Evolutionary conservation across 1,140 invertebrate genomes (phyloP), one percentile per base, ranked within the genome.

Genomic region (Drosophila bipectinata): DNA sequence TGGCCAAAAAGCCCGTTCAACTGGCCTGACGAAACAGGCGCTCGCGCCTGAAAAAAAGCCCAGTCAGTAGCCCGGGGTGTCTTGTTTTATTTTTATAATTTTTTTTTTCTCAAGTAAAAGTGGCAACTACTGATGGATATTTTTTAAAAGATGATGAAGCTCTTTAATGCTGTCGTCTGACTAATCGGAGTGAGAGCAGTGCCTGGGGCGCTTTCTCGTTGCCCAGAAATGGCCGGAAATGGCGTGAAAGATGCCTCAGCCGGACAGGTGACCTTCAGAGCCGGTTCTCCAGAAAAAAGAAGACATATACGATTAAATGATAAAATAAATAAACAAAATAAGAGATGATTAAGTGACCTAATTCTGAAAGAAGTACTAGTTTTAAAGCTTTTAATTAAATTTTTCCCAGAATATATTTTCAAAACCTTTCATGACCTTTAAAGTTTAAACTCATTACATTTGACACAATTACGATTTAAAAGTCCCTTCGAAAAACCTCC

Each of bases 151-250:
- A 57, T n/a, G 15, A 48, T 21, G 18, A 9, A 24, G 18, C 15
- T 47, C 44, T 21, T 9, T 15, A 18, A 8, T 24, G 44, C 28
- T 28, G 24, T 26, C 48, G 60, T 56, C 79, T 83, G 71, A 83
- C 79, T 79, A 83, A 83, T 75, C 68, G 28, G 41, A 83, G 79
- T 79, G 79, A 83, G 79, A 83, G 79, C 66, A 37, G 55, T 21
- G 34, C 68, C 28, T 24, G 21, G 58, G 51, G 67, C 79, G 57
- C 79, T 82, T 82, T 82, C 79, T 74, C 74, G 68, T 9, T 56
- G 34, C 34, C 34, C 34, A 37, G 34, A 37, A 37, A 37, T 37
- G 34, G 37, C 75, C 79, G 79, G 79, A 82, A 82, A 82, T 66
- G 56, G 24, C 2, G 5, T 54, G 9, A 9, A 52, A 39, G 59